phyloP scores from a whole-genome alignment of 2,797 vertebrate genomes.

The Coccyzus lansbergi region DNA sequence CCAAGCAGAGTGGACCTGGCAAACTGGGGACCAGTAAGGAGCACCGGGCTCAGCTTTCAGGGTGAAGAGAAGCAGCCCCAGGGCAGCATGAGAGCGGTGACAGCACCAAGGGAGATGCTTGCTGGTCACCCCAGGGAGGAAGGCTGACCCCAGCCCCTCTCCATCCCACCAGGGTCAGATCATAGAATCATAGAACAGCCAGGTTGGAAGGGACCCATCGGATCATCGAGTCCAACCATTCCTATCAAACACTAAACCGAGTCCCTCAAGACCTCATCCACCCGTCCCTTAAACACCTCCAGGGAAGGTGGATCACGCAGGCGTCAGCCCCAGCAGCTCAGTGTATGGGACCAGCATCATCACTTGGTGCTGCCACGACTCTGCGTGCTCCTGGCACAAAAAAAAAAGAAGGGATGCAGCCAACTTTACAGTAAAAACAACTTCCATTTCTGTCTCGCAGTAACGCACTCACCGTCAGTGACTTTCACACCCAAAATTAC shows the following conservation, averaged over 20 bases:
- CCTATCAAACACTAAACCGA: no score
- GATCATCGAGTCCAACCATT: no score
- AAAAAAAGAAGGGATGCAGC: background rate
- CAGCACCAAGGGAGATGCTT: background rate
- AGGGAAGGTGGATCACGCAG: no score
- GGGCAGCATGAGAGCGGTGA: no score
- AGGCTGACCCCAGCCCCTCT: background rate
- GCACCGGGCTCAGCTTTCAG: accelerated
- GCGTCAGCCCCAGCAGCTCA: background rate
- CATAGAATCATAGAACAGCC: no score
- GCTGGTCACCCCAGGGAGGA: background rate
- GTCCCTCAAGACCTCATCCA: no score
- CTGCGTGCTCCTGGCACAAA: background rate
- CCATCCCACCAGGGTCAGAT: background rate
- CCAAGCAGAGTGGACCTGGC: background rate
- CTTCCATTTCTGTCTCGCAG: background rate
- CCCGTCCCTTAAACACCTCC: no score
- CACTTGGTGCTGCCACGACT: background rate
- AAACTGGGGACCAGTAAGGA: accelerated
- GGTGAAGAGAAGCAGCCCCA: background rate
- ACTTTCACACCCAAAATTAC: background rate
- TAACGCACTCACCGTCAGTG: background rate
- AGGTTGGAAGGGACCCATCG: no score
- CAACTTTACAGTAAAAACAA: constrained; percentile 8
- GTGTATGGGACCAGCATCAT: accelerated